Evolutionary conservation across 2,797 vertebrate genomes (phyloP), one percentile per base, ranked within the genome.

Genomic region (Ctenopoma multispine): DNA sequence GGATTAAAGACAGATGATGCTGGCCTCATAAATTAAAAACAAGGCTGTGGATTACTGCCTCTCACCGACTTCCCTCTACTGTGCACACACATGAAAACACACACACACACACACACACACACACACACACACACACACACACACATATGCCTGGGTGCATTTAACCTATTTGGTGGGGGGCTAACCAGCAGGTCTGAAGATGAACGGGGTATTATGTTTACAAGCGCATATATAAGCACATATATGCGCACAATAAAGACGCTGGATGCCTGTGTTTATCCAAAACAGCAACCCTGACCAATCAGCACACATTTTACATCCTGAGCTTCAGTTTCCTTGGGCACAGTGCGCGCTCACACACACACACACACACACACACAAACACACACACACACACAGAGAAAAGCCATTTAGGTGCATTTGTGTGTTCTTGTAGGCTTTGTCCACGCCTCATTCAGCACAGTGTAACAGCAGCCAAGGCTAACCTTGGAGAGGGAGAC

Each of bases 391-490:
- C n/a, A n/a, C n/a, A n/a, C n/a, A n/a, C n/a, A n/a, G 49, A 40
- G 15, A 47, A 7, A 46, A 20, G 11, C 18, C 59, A 63, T 29
- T 24, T 12, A 18, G 29, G 27, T 14, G 20, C 7, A 23, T 40
- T 38, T 31, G 51, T 63, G 69, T 60, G 70, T 29, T 41, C 2
- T 40, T 43, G 55, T 31, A 40, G 64, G 56, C 56, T 65, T 54
- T 80, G 66, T 72, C 77, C 72, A 74, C 79, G 73, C 80, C 78
- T 80, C 72, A 81, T 80, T 85, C 81, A 65, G 60, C 78, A 59
- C 56, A 76, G 61, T 56, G 69, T 41, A 82, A 73, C 71, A 56
- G 56, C 69, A 49, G 61, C 54, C 66, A 75, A 57, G 77, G 54
- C 75, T 43, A 79, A 79, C 76, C 75, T 72, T 81, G 62, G 76